phyloP scores from a whole-genome alignment of 2,888 invertebrate genomes.

The Drosophila quinaria region DNA sequence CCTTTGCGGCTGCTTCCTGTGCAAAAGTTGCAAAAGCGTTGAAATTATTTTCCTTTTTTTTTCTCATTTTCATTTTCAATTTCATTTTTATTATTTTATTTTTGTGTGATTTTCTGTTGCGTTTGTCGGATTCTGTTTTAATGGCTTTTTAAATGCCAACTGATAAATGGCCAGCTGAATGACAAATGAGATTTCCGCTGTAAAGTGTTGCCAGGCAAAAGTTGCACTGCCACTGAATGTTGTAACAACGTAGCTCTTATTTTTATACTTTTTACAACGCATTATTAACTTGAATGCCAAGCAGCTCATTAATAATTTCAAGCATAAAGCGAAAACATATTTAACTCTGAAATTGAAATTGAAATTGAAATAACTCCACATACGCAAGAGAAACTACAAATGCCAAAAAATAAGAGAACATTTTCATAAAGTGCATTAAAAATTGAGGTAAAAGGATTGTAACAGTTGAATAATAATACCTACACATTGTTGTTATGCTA shows the following conservation, averaged over 20 bases:
- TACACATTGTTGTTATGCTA: constrained; percentile 1
- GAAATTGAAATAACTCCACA: constrained; percentile 38
- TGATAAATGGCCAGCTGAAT: constrained; percentile 78
- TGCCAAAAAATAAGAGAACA: background rate
- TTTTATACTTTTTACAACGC: constrained; percentile 31
- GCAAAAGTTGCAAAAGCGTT: constrained; percentile 48
- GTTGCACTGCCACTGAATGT: constrained; percentile 16
- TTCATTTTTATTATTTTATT: constrained; percentile 25
- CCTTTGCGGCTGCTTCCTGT: constrained; percentile 46
- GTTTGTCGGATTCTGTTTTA: constrained; percentile 79
- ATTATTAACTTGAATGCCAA: constrained; percentile 60
- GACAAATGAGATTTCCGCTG: constrained; percentile 76
- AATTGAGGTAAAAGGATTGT: constrained; percentile 24
- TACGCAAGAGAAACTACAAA: constrained; percentile 1
- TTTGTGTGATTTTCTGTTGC: constrained; percentile 32
- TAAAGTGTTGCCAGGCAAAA: constrained; percentile 50
- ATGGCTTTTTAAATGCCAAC: constrained; percentile 82
- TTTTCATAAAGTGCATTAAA: constrained; percentile 28
- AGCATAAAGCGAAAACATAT: constrained; percentile 24
- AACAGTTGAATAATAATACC: background rate
- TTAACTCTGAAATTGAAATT: constrained; percentile 39
- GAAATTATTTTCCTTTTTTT: constrained; percentile 32
- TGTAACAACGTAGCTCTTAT: constrained; percentile 18
- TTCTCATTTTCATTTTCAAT: constrained; percentile 29
- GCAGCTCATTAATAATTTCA: constrained; percentile 67